Conservation (phyloP, 2,113 vertebrate genomes). For the Gavia stellata region DNA sequence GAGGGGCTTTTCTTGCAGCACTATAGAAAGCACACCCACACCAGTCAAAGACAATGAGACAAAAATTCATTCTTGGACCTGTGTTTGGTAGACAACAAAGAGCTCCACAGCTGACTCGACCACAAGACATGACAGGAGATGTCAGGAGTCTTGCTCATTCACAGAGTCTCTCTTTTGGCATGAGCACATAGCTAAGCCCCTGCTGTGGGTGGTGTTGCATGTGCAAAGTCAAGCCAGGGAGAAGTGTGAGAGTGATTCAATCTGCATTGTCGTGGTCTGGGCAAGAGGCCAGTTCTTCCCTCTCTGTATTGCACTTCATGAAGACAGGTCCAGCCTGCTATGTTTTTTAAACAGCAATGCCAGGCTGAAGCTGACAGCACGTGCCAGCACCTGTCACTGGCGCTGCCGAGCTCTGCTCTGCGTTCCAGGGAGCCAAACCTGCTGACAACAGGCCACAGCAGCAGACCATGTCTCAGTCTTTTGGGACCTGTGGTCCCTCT, state of each 20-base stretch:
- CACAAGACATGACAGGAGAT: not conserved
- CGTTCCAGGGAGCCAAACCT: not conserved
- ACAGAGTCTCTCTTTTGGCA: not conserved
- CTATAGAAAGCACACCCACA: not conserved
- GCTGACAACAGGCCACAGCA: not conserved
- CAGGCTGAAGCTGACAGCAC: not conserved
- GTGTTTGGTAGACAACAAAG: not conserved
- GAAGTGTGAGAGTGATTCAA: not conserved
- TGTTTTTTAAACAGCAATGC: not conserved
- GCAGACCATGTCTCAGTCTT: not conserved
- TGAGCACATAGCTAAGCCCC: not conserved
- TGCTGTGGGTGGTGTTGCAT: not conserved
- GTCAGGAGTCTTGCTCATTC: not conserved
- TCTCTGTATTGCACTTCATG: not conserved
- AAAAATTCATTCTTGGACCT: not conserved
- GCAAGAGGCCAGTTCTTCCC: not conserved
- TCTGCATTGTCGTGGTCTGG: not conserved
- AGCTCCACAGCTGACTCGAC: not conserved
- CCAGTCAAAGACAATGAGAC: not conserved
- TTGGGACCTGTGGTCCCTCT: not conserved
- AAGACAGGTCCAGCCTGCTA: not conserved
- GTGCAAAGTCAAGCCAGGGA: not conserved
- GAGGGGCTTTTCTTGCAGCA: not conserved
- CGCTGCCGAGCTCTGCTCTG: not conserved
- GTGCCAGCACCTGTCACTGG: not conserved